Evolutionary conservation across 2,797 vertebrate genomes (phyloP), one percentile per base, ranked within the genome.

Genomic region (Argentina silus): DNA sequence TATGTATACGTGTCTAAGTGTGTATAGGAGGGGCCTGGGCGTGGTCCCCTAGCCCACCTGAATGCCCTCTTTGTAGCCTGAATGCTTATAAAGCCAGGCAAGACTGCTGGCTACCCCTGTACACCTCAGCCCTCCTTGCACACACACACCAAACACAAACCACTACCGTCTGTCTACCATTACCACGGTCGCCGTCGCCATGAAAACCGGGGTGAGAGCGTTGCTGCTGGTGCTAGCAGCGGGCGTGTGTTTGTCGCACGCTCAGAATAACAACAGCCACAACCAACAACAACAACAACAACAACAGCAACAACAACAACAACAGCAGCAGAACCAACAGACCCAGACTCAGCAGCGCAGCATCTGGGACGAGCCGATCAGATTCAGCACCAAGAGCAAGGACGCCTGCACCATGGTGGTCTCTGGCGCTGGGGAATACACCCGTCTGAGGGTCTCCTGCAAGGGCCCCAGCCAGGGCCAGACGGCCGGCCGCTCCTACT

Each of bases 341-440:
- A 36, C 27, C 27, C 27, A 36, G 27, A 36, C 27, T 4, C 27
- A 36, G 27, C 27, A 36, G 27, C 27, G 27, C 27, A 90, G 86
- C 84, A 21, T 83, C 43, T 90, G 81, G 83, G 94, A 95, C 73
- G 93, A 95, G 75, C 89, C 91, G 56, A 91, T 96, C 75, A 82
- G 60, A 61, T 98, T 98, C 90, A 94, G 55, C 86, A 96, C 93
- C 85, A 95, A 94, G 92, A 77, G 68, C 83, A 94, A 90, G 86
- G 95, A 96, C 14, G 44, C 85, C 45, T 96, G 96, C 70, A 83
- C 74, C 51, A 95, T 96, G 93, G 91, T 62, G 19, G 19, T 91
- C 57, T 94, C 89, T 0, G 90, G 85, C 1, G 80, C 90, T 0
- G 88, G 91, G 42, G 93, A 95, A 77, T 85, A 87, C 43, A 91